phyloP scores from a whole-genome alignment of 2,113 vertebrate species.

The Terrapene triunguis region DNA sequence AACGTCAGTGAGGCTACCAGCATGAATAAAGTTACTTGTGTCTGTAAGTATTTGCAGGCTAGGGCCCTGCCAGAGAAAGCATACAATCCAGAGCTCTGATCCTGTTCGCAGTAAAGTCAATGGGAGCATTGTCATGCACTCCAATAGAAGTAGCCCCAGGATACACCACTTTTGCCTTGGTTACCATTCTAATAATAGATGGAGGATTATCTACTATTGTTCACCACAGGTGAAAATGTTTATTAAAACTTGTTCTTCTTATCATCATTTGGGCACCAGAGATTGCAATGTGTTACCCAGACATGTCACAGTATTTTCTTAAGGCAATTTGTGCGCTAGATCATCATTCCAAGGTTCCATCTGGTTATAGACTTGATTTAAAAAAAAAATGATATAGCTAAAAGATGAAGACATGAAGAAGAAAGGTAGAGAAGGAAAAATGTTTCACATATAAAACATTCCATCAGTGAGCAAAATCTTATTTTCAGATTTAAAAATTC shows the following conservation, averaged over 20 bases:
- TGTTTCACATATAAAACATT: fast-evolving
- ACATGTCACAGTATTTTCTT: background rate
- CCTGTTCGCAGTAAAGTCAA: background rate
- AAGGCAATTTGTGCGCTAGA: background rate
- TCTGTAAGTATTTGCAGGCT: fast-evolving
- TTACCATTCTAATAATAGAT: too few relatives aligned
- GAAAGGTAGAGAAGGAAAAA: background rate
- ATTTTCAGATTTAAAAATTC: background rate
- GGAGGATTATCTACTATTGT: background rate
- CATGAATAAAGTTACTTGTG: background rate
- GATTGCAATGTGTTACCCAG: background rate
- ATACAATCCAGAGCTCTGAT: background rate
- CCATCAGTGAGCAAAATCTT: background rate
- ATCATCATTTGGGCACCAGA: background rate
- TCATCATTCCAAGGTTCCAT: background rate
- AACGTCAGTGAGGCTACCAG: background rate
- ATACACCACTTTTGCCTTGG: background rate
- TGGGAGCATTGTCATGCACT: background rate
- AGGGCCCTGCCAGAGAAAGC: background rate
- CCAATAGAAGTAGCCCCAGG: background rate
- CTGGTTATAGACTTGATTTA: background rate
- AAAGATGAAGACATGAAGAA: background rate
- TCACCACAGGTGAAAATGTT: background rate
- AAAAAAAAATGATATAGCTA: background rate
- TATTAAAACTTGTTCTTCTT: background rate